Conservation (phyloP, 2,888 invertebrate species). For the Trachelus troglodyta region DNA sequence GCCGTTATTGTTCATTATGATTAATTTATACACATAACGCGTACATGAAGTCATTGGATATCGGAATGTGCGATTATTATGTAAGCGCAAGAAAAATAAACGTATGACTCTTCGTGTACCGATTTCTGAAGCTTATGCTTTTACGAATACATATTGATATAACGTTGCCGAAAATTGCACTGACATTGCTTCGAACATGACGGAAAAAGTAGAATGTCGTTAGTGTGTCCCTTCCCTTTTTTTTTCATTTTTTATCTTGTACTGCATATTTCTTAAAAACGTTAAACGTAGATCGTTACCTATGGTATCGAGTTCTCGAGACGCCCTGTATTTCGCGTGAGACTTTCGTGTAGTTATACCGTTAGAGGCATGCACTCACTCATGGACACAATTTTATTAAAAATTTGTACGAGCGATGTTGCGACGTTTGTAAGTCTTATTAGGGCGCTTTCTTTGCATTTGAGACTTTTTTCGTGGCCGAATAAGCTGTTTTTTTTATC, state of each 20-base stretch:
- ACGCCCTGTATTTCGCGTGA: not conserved
- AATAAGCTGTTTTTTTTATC: not conserved
- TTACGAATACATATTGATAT: not conserved
- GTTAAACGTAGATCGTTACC: not conserved
- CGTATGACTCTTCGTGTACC: not conserved
- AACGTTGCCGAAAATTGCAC: not conserved
- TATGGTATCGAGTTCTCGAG: not conserved
- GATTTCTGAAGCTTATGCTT: not conserved
- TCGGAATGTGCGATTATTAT: not conserved
- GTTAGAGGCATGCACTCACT: not conserved
- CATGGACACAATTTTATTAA: not conserved
- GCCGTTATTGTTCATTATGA: not conserved
- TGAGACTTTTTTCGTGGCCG: not conserved
- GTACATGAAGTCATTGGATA: not conserved
- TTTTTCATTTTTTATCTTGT: not conserved
- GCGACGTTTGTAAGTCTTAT: not conserved
- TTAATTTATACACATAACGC: not conserved
- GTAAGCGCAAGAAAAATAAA: not conserved
- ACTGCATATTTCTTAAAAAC: not conserved
- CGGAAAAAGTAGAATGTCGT: not conserved
- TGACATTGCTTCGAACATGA: not conserved
- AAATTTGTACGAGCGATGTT: not conserved
- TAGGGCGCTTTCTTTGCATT: not conserved
- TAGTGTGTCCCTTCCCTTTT: not conserved
- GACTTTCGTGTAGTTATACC: not conserved